Percentiles rank a stretch among this genome's conserved stretches.
These are phyloP conservation scores for Mesopsocus fuscifrons DNA, from an alignment of 2,888 invertebrate species.

Conservation along the genomic window DNA sequence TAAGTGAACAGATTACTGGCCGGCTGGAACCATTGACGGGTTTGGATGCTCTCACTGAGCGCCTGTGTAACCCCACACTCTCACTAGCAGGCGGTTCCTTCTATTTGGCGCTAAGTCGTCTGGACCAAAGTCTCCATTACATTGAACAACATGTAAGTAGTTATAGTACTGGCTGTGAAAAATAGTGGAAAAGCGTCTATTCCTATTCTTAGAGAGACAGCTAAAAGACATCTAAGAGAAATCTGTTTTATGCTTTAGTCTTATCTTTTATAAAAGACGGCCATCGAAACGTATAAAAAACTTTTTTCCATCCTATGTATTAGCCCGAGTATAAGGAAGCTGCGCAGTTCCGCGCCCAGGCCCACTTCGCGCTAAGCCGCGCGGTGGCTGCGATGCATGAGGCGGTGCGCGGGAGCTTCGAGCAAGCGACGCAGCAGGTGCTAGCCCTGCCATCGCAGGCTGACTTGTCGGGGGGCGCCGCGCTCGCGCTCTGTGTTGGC, in stretches of 20 bases:
- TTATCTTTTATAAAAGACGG: too few species aligned
- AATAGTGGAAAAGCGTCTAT: too few species aligned
- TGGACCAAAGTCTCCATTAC: slow-evolving; percentile 75
- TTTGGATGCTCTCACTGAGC: slow-evolving; percentile 59
- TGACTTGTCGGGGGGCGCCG: slow-evolving; percentile 14
- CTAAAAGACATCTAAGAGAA: too few species aligned
- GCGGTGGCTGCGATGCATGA: slow-evolving; percentile 62
- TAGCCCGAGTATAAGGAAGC: slow-evolving; percentile 1
- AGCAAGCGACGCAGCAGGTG: slow-evolving; percentile 61
- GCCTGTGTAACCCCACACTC: slow-evolving; percentile 58
- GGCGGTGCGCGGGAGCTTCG: slow-evolving; percentile 55
- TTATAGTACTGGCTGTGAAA: too few species aligned
- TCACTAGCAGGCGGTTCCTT: slow-evolving; percentile 71
- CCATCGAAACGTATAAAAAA: neutral
- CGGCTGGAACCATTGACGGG: slow-evolving; percentile 72
- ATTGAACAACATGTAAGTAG: slow-evolving; percentile 56
- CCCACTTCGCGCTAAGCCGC: neutral
- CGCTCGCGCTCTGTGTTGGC: slow-evolving; percentile 73
- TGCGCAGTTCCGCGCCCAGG: slow-evolving; percentile 13
- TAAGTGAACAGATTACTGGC: slow-evolving; percentile 60
- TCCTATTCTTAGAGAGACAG: too few species aligned
- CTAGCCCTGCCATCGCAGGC: slow-evolving; percentile 32
- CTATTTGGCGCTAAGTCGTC: slow-evolving; percentile 56
- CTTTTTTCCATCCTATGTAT: slow-evolving; percentile 1
- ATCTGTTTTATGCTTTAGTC: too few species aligned